phyloP scores from a whole-genome alignment of 1,140 invertebrate genomes.

The Aphelenchoides fujianensis region DNA sequence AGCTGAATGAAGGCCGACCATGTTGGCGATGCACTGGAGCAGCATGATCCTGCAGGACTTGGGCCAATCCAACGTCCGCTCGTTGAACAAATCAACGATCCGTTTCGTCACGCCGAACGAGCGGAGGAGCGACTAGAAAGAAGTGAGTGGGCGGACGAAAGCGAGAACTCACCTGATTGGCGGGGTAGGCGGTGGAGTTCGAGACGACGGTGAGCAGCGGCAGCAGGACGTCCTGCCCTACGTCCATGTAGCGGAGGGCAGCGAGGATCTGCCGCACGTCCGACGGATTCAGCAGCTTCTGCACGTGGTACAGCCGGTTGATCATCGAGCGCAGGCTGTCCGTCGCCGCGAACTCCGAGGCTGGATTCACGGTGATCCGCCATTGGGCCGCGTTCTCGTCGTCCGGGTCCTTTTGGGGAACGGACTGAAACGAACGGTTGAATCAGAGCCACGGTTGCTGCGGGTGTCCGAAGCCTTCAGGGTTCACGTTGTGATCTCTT shows the following conservation, averaged over 20 bases:
- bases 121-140: constrained; percentile 39
- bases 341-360: constrained; percentile 31
- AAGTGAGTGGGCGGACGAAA: not conserved
- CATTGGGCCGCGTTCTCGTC: constrained; percentile 46
- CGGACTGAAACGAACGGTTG: constrained; percentile 40
- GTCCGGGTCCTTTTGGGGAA: constrained; percentile 55
- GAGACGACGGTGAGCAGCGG: constrained; percentile 52
- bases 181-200: constrained; percentile 49
- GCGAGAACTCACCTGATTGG: constrained; percentile 41
- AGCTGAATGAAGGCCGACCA: not conserved
- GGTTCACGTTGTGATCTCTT: no score
- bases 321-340: constrained; percentile 31
- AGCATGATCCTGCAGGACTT: constrained; percentile 48
- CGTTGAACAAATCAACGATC: constrained; percentile 41
- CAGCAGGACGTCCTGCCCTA: constrained; percentile 41
- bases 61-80: constrained; percentile 38
- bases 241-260: constrained; percentile 43
- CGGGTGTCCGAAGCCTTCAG: no score
- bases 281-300: constrained; percentile 39
- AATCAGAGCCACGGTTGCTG: no score
- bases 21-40: constrained; percentile 50
- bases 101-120: constrained; percentile 43
- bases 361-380: constrained; percentile 52
- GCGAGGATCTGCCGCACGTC: constrained; percentile 50
- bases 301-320: constrained; percentile 47